Evolutionary conservation across 2,797 vertebrate species (phyloP), one percentile per base, ranked within the genome.

Genomic region (Hypotaenidia okinawae): DNA sequence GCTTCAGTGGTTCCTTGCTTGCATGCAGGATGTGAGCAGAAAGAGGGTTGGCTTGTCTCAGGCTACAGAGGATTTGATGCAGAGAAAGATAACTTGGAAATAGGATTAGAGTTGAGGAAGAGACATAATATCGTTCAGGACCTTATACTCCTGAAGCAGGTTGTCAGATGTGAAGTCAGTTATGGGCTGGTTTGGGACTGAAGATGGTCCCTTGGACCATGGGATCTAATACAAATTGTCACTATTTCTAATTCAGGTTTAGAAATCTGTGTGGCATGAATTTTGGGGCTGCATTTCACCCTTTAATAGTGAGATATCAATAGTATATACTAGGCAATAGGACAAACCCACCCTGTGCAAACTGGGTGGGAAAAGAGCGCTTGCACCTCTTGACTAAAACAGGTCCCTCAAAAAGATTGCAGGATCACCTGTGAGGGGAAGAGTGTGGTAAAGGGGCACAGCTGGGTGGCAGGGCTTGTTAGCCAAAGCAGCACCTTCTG

Each of bases 381-480:
- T 92, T 32, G 22, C 52, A 87, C 89, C 33, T 78, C 51, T 27
- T 67, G n/a, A 37, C 39, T 74, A 35, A 77, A 81, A 86, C n/a
- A 69, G 3, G 43, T 52, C 30, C 49, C 74, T 89, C 57, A 24
- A 33, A 45, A 85, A 84, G 30, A 25, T 39, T 55, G 21, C 0
- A 0, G 62, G 28, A 45, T 19, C 43, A 45, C 18, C 37, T 69
- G 45, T 39, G 49, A 63, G 33, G 12, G 30, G 57, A 64, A 72
- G 30, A 59, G 57, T 25, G 37, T 0, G 0, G 23, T 27, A n/a
- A 1, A 1, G 10, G n/a, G 63, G 30, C 15, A 37, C 17, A 74
- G 87, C 58, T 63, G 41, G 16, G 30, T 69, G 17, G 22, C 93
- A 58, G 24, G 23, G 32, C 70, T 84, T 33, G 54, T 37, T 45